Percentiles rank a stretch among this genome's conserved stretches.
Evolutionary conservation across 2,113 vertebrate species (phyloP).

Genomic region (Strigops habroptila): DNA sequence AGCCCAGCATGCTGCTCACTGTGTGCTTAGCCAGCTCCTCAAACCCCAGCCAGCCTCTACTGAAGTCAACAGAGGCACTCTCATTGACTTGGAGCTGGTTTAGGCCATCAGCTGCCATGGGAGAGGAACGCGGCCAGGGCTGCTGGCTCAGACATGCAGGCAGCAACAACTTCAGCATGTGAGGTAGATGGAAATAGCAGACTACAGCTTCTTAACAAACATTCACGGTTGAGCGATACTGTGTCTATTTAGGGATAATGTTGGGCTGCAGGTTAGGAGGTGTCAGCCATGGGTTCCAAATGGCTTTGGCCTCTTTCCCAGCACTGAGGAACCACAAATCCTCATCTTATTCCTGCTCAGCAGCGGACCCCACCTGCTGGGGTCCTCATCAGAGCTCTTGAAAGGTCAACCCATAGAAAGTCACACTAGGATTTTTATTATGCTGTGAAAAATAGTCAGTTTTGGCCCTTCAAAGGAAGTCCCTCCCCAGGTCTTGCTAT

Average conservation of each 20-base stretch:
- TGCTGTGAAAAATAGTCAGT: not conserved
- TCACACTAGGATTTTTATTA: not conserved
- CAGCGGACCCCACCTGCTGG: not conserved
- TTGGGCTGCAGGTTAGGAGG: not conserved
- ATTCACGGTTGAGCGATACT: rapidly evolving
- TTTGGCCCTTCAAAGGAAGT: not conserved
- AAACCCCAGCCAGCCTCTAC: not conserved
- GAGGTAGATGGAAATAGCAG: conserved; percentile 33
- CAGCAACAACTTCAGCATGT: not conserved
- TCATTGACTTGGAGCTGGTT: not conserved
- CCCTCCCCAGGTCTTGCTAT: not conserved
- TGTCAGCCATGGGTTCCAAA: not conserved
- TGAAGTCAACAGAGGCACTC: not conserved
- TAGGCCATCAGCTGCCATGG: not conserved
- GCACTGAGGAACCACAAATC: not conserved
- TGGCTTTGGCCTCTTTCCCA: not conserved
- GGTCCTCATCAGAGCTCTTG: not conserved
- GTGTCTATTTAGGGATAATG: not conserved
- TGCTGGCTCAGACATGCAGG: not conserved
- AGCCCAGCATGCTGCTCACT: not conserved
- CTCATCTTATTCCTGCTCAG: not conserved
- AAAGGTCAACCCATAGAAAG: not conserved
- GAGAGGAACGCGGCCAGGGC: not conserved
- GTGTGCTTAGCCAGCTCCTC: not conserved
- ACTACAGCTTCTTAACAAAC: not conserved